phyloP scores from a whole-genome alignment of 2,113 vertebrate species.

The Chrysemys picta region DNA sequence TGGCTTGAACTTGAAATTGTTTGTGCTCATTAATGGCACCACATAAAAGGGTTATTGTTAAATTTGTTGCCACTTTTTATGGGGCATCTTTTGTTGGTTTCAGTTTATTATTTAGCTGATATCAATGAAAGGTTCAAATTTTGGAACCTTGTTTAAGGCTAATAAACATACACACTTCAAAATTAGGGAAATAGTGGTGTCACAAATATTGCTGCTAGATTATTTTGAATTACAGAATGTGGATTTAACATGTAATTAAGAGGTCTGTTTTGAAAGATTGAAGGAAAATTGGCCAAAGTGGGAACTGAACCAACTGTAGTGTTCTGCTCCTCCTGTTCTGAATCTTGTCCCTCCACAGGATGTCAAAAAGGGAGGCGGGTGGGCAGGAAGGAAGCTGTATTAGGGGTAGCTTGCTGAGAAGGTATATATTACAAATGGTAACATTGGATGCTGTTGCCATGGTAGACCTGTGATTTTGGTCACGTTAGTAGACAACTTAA shows the following conservation, averaged over 20 bases:
- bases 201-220: neutral
- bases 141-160: neutral
- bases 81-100: neutral
- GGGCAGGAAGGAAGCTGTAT: neutral
- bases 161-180: neutral
- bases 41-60: constrained; percentile 59
- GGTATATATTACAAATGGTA: neutral
- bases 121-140: neutral
- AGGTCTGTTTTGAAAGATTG: rapidly evolving
- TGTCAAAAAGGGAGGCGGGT: neutral
- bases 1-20: constrained; percentile 13
- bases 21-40: neutral
- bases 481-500: neutral
- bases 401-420: neutral
- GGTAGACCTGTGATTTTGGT: neutral
- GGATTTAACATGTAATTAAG: neutral
- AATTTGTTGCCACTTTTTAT: neutral
- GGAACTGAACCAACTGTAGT: neutral
- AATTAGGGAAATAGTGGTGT: neutral
- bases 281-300: neutral
- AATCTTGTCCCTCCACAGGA: neutral
- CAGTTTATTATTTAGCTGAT: neutral
- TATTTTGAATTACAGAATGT: neutral
- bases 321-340: neutral
- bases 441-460: neutral